These are phyloP conservation scores for Mesoligia furuncula DNA, from an alignment of 2,888 invertebrate genomes.

Conservation along the genomic window DNA sequence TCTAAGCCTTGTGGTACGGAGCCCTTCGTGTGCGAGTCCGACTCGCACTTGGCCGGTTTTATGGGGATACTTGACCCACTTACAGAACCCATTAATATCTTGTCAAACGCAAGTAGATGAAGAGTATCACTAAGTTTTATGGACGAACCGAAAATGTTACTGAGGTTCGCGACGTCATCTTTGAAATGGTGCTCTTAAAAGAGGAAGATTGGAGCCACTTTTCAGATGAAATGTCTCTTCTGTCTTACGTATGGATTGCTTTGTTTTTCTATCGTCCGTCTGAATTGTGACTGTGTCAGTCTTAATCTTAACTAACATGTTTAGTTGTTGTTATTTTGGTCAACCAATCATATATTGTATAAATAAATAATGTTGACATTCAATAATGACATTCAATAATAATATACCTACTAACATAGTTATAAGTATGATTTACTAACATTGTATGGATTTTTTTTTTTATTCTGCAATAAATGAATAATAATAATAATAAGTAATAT, in stretches of 20 bases:
- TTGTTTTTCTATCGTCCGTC: neutral
- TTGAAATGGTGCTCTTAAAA: constrained; percentile 10
- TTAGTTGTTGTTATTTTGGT: neutral
- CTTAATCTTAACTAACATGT: neutral
- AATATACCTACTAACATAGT: no score
- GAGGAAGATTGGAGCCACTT: constrained; percentile 15
- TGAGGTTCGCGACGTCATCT: constrained; percentile 20
- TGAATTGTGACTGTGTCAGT: neutral
- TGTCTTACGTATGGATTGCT: neutral
- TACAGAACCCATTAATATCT: constrained; percentile 60
- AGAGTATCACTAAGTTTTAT: constrained; percentile 40
- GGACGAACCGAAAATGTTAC: constrained; percentile 8
- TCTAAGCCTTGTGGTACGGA: no score
- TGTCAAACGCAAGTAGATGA: constrained; percentile 58
- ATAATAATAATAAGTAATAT: no score
- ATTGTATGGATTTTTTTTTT: no score
- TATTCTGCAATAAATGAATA: no score
- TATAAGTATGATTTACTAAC: no score
- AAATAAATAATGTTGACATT: no score
- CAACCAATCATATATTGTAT: neutral
- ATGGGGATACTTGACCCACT: constrained; percentile 59
- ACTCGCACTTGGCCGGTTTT: constrained; percentile 7
- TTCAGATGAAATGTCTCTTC: neutral
- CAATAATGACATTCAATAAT: no score
- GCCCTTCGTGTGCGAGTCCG: no score